A percentile compares a stretch with the other conserved stretches of the same genome.
phyloP scores from a whole-genome alignment of 2,113 vertebrate genomes.

The Sporophila hypoxantha region DNA sequence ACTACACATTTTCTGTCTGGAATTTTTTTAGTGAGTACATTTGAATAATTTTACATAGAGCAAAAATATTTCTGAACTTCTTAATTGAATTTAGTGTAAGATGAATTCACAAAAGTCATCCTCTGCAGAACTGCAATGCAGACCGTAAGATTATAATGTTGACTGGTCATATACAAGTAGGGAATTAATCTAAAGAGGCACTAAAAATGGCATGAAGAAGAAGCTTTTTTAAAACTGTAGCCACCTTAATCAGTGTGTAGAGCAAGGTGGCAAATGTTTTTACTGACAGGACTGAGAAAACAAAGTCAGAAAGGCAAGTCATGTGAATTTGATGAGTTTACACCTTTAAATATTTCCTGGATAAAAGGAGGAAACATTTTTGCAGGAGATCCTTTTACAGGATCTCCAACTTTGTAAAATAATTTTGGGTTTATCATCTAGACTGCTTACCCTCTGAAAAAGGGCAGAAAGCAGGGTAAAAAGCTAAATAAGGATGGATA shows the following conservation, averaged over 20 bases:
- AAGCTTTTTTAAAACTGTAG: neutral
- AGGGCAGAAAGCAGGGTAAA: neutral
- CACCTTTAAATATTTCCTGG: neutral
- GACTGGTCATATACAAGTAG: neutral
- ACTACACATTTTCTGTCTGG: neutral
- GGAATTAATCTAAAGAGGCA: neutral
- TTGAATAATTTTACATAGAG: neutral
- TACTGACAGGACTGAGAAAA: neutral
- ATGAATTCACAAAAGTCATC: neutral
- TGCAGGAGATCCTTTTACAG: neutral
- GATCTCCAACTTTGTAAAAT: neutral
- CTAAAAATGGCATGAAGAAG: neutral
- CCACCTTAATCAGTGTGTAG: neutral
- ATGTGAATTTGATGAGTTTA: neutral
- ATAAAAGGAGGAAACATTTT: neutral
- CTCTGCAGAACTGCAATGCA: neutral
- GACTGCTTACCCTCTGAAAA: neutral
- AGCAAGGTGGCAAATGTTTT: neutral
- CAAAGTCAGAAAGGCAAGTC: neutral
- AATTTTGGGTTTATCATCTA: neutral
- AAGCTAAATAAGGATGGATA: neutral
- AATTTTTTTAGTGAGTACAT: neutral
- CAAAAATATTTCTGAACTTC: neutral
- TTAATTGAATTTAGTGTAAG: neutral
- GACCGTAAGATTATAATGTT: neutral